Evolutionary conservation across 1,140 invertebrate species (phyloP).

Genomic region (Aporrectodea caliginosa): DNA sequence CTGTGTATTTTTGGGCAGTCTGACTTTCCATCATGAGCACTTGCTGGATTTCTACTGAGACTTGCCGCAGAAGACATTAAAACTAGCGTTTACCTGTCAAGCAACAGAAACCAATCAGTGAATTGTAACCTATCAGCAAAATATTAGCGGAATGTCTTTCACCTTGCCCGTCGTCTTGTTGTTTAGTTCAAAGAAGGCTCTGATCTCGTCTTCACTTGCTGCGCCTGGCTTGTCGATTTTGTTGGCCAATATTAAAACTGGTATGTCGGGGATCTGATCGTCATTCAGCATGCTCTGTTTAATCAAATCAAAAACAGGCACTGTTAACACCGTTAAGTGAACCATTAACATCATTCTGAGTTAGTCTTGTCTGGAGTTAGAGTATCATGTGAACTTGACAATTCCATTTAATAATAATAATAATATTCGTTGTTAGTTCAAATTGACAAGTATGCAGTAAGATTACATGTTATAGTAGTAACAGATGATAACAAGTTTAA

Average conservation of each 20-base stretch:
- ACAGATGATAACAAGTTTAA: no score
- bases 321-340: neutral
- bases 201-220: constrained; percentile 92
- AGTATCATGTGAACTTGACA: neutral
- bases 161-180: constrained; percentile 96
- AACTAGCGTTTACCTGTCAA: no score
- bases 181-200: constrained; percentile 85
- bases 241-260: constrained; percentile 94
- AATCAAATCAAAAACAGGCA: neutral
- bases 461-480: no score
- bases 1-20: no score
- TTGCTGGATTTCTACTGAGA: no score
- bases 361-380: neutral
- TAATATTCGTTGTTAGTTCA: no score
- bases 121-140: no score
- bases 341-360: neutral
- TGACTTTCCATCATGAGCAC: no score
- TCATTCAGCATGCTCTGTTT: constrained; percentile 75
- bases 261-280: constrained; percentile 91
- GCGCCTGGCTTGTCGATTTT: constrained; percentile 97
- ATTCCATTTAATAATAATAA: neutral
- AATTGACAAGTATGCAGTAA: no score
- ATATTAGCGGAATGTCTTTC: neutral
- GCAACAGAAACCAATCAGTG: no score
- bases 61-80: no score